Percentiles rank a stretch among this genome's conserved stretches.
Evolutionary conservation across 2,888 invertebrate genomes (phyloP).

Genomic region (Pharmacophagus antenor): DNA sequence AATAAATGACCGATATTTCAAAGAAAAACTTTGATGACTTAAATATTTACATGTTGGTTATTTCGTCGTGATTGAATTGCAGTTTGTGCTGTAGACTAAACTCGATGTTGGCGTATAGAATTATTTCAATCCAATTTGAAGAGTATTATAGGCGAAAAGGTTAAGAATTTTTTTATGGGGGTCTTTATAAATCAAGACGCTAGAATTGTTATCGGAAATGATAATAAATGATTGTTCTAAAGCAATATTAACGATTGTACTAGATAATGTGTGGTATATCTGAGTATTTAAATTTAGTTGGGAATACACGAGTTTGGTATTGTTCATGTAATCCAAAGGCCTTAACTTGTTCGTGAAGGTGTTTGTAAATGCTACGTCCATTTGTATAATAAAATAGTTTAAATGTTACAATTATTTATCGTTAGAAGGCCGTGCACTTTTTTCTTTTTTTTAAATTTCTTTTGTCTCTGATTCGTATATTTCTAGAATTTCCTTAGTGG

Average conservation of each 20-base stretch:
- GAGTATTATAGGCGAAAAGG: background rate
- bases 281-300: background rate
- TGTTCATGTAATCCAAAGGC: constrained; percentile 29
- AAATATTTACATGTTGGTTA: background rate
- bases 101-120: background rate
- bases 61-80: background rate
- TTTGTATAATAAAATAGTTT: constrained; percentile 59
- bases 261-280: background rate
- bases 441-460: constrained; percentile 30
- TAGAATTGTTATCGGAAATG: background rate
- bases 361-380: constrained; percentile 65
- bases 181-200: background rate
- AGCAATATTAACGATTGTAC: background rate
- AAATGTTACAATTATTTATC: constrained; percentile 43
- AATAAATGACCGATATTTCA: too few species aligned
- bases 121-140: background rate
- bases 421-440: constrained; percentile 34
- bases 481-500: constrained; percentile 25
- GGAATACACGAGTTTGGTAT: background rate
- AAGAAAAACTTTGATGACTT: too few species aligned
- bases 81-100: background rate
- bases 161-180: background rate
- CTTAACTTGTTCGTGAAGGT: constrained; percentile 36
- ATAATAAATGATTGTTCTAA: background rate
- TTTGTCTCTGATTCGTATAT: constrained; percentile 30